Percentiles rank a stretch among this genome's conserved stretches.
phyloP scores from a whole-genome alignment of 2,797 vertebrate species.

The Arctocebus calabarensis region DNA sequence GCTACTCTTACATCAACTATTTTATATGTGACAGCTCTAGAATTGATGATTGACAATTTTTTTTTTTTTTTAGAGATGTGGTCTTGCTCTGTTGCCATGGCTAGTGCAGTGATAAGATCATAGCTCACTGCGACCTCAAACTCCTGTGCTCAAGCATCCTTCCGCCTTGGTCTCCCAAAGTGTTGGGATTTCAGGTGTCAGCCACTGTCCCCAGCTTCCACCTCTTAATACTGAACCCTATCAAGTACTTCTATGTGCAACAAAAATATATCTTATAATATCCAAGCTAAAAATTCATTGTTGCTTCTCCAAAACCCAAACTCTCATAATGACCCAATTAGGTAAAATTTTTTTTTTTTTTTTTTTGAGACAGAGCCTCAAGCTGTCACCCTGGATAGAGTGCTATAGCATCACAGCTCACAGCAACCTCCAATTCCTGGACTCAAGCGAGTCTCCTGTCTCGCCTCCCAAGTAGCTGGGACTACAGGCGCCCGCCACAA shows the following conservation, averaged over 20 bases:
- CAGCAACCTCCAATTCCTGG: too few relatives aligned
- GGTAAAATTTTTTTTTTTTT: not conserved
- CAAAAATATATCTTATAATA: not conserved
- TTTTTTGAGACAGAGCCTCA: too few relatives aligned
- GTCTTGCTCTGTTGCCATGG: not conserved
- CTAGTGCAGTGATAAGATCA: not conserved
- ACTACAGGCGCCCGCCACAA: too few relatives aligned
- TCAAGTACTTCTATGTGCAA: not conserved
- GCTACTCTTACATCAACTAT: not conserved
- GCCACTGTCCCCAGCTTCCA: not conserved
- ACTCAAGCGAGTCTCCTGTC: too few relatives aligned
- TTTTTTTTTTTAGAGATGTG: not conserved
- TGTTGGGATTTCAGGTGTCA: too few relatives aligned
- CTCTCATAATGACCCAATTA: not conserved
- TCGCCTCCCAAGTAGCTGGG: too few relatives aligned
- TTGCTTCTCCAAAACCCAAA: conserved; percentile 12
- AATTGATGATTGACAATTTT: not conserved
- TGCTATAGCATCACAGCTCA: too few relatives aligned
- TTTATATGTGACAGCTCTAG: not conserved
- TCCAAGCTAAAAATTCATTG: conserved; percentile 33
- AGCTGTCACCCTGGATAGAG: too few relatives aligned
- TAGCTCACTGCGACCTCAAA: not conserved
- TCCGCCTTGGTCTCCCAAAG: too few relatives aligned
- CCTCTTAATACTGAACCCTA: not conserved
- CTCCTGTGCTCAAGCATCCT: too few relatives aligned